Percentiles rank a stretch among this genome's conserved stretches.
Evolutionary conservation across 2,797 vertebrate genomes (phyloP).

Genomic region (Phoeniculus purpureus): DNA sequence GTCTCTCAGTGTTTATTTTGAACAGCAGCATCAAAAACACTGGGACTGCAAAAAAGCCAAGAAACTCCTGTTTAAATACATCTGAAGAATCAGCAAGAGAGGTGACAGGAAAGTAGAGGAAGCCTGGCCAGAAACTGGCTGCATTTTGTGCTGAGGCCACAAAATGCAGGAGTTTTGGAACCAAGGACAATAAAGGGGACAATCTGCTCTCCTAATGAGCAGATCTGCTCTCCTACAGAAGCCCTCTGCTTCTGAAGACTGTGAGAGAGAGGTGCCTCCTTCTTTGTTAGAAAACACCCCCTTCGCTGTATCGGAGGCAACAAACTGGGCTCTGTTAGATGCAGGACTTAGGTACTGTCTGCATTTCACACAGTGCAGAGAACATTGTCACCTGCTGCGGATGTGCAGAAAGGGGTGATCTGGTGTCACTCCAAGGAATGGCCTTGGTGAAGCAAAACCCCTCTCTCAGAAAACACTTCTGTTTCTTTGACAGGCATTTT

Average conservation of each 20-base stretch:
- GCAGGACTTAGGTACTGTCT: too few species aligned
- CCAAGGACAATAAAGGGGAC: not conserved
- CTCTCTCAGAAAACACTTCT: not conserved
- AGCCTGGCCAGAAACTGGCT: accelerated
- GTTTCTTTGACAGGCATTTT: conserved; percentile 3
- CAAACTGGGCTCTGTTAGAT: not conserved
- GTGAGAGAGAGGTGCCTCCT: not conserved
- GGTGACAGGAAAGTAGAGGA: not conserved
- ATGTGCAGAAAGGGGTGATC: not conserved
- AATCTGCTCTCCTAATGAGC: not conserved
- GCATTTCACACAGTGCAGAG: not conserved
- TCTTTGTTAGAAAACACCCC: not conserved
- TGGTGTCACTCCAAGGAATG: not conserved
- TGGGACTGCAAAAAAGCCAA: not conserved
- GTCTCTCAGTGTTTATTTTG: not conserved
- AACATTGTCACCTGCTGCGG: not conserved
- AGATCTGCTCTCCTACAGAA: not conserved
- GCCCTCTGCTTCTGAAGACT: not conserved
- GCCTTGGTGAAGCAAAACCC: not conserved
- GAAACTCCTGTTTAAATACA: not conserved
- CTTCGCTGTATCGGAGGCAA: not conserved
- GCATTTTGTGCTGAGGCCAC: not conserved
- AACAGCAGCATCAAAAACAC: not conserved
- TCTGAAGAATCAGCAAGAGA: not conserved
- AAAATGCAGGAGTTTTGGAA: not conserved